Evolutionary conservation across 2,888 invertebrate species (phyloP), one percentile per base, ranked within the genome.

Genomic region (Frankliniella fusca): DNA sequence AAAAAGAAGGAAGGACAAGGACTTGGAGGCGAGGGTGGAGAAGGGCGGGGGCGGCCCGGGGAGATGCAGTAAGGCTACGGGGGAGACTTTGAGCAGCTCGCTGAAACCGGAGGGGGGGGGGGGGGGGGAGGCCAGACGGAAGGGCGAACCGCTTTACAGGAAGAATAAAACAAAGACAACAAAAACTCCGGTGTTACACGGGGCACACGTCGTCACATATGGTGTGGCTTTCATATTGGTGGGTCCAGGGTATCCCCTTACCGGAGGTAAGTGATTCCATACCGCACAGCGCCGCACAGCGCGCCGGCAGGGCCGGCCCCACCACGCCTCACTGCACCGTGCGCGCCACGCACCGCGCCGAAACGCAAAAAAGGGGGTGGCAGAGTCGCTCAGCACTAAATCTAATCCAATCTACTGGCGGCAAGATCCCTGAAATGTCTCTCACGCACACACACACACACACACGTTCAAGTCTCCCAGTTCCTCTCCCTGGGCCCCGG

Each of bases 271-370:
- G 27, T 76, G 70, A 76, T 76, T 76, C 70, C 23, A 88, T 88
- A 87, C 87, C 87, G 87, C 88, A 87, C 87, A 85, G 85, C 85
- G 84, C 87, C 87, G 87, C 88, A 87, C 87, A 85, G 85, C 85
- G 84, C 86, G 85, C 86, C 87, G 86, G 86, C 87, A 87, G 87
- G 86, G 38, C 38, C 38, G 38, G 38, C 3, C 38, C 2, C 3
- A 5, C 3, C 85, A 86, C 86, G 86, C 86, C 85, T 85, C 86
- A 87, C 86, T 87, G 86, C 87, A 86, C 85, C 85, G 85, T 85
- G 84, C 38, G 3, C 86, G 85, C 85, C 85, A 85, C 84, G 82
- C 83, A 84, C 84, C 84, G 85, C 85, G 5, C 54, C 20, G 54
- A 15, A 54, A 54, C 54, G 20, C 54, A 20, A 54, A 20, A 54